Evolutionary conservation across 35 echinoderm and acorn worm species (phyloP).

Genomic region (Heliocidaris tuberculata): DNA sequence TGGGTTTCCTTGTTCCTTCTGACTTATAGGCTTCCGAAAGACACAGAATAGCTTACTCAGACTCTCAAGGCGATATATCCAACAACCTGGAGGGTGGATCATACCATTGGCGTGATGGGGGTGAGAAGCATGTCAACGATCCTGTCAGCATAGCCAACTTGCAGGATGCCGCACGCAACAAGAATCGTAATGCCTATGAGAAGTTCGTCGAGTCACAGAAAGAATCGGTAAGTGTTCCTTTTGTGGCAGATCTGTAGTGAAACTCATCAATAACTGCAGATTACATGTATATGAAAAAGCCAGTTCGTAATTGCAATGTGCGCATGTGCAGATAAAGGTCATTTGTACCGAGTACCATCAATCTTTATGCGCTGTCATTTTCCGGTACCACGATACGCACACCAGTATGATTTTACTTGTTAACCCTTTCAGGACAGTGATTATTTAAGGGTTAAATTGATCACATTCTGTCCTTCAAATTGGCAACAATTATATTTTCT

Average conservation of each 20-base stretch:
- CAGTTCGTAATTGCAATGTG: too few species aligned
- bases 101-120: constrained; percentile 98
- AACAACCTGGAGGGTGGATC: constrained; percentile 66
- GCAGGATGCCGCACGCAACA: constrained; percentile 85
- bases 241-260: neutral
- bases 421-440: too few species aligned
- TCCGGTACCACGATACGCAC: too few species aligned
- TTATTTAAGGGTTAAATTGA: too few species aligned
- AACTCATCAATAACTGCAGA: too few species aligned
- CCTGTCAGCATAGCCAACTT: constrained; percentile 87
- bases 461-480: too few species aligned
- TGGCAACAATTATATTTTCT: too few species aligned
- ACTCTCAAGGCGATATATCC: constrained; percentile 58
- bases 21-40: constrained; percentile 69
- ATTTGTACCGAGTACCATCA: too few species aligned
- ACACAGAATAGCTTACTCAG: constrained; percentile 68
- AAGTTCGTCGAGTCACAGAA: constrained; percentile 82
- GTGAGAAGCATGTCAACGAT: constrained; percentile 99
- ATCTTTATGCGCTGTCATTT: too few species aligned
- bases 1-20: neutral
- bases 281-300: too few species aligned
- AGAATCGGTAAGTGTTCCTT: constrained; percentile 71
- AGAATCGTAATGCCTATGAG: constrained; percentile 78
- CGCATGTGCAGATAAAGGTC: too few species aligned
- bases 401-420: too few species aligned